Evolutionary conservation across 2,797 vertebrate species (phyloP).

Genomic region (Pteronotus mesoamericanus): DNA sequence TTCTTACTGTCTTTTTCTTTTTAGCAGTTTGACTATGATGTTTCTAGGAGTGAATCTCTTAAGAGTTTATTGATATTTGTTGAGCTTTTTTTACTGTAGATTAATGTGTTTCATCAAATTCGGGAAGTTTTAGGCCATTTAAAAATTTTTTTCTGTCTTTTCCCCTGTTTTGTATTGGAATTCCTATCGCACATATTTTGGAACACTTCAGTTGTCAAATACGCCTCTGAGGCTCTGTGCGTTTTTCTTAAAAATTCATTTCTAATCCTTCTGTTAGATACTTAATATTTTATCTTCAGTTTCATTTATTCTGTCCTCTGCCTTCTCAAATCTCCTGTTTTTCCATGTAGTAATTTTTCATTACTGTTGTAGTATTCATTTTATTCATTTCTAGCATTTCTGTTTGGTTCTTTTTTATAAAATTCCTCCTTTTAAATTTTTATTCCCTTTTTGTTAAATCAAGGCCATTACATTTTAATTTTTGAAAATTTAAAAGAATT

Average conservation of each 20-base stretch:
- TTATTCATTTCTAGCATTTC: background rate
- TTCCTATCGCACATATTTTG: background rate
- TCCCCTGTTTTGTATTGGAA: background rate
- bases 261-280: background rate
- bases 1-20: background rate
- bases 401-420: background rate
- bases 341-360: background rate
- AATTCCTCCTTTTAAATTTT: background rate
- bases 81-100: background rate
- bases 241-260: background rate
- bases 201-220: background rate
- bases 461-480: background rate
- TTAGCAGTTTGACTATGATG: background rate
- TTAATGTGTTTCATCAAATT: background rate
- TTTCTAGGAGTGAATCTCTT: background rate
- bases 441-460: background rate
- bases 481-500: background rate
- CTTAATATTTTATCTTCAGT: background rate
- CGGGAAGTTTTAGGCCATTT: background rate
- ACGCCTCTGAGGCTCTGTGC: background rate
- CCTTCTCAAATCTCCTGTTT: background rate
- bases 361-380: background rate
- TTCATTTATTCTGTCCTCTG: background rate
- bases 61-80: background rate
- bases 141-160: background rate